Percentiles rank a stretch among this genome's conserved stretches.
phyloP scores from a whole-genome alignment of 1,140 invertebrate genomes.

The Drosophila sulfurigaster region DNA sequence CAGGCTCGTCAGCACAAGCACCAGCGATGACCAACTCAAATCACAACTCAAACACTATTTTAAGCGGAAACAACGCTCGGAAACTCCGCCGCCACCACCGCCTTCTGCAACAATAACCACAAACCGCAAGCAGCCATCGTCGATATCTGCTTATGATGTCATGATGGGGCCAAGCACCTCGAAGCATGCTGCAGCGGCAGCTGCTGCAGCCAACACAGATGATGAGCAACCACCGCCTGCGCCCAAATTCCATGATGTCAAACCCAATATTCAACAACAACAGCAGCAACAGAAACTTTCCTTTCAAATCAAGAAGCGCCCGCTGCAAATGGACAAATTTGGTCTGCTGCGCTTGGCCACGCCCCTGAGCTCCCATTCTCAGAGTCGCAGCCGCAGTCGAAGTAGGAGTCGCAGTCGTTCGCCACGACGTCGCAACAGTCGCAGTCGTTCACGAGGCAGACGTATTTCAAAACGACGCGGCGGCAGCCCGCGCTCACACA shows the following conservation, averaged over 20 bases:
- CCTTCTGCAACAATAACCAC: slow-evolving; percentile 14
- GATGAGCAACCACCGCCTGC: slow-evolving; percentile 29
- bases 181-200: slow-evolving; percentile 53
- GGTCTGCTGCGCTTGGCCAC: slow-evolving; percentile 87
- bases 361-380: slow-evolving; percentile 83
- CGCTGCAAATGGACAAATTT: slow-evolving; percentile 88
- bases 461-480: slow-evolving; percentile 1
- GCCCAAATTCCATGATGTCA: slow-evolving; percentile 40
- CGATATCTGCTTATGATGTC: slow-evolving; percentile 1
- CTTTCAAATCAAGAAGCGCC: slow-evolving; percentile 79
- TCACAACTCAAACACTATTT: slow-evolving; percentile 52
- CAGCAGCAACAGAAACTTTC: slow-evolving; percentile 59
- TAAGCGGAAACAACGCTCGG: slow-evolving; percentile 18
- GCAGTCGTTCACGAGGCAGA: slow-evolving; percentile 71
- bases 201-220: slow-evolving; percentile 6
- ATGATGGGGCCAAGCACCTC: slow-evolving; percentile 63
- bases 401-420: slow-evolving; percentile 34
- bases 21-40: slow-evolving; percentile 51
- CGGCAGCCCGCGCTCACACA: slow-evolving; percentile 74
- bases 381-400: slow-evolving; percentile 83
- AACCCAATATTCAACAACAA: not conserved
- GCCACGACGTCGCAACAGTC: slow-evolving; percentile 7
- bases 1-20: slow-evolving; percentile 56
- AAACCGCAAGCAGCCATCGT: slow-evolving; percentile 14
- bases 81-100: slow-evolving; percentile 52